Percentiles rank a stretch among this genome's conserved stretches.
Evolutionary conservation across 2,113 vertebrate species (phyloP).

Genomic region (Prochilodus magdalenae): DNA sequence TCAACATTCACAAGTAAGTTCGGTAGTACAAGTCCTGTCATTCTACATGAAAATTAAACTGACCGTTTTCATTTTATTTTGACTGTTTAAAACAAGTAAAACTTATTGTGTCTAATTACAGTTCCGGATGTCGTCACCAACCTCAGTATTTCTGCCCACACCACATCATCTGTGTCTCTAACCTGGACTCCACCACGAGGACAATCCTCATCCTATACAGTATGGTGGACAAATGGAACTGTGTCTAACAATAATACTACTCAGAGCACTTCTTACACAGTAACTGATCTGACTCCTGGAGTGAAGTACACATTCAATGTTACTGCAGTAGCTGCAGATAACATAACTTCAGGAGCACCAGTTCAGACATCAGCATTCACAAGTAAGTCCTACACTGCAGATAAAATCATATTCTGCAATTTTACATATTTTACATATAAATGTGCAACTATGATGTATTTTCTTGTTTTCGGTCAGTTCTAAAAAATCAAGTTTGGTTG

Average conservation of each 20-base stretch:
- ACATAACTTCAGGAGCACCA: constrained; percentile 24
- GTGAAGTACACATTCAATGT: constrained; percentile 69
- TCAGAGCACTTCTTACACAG: not conserved
- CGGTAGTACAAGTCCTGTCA: not conserved
- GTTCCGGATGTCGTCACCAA: not conserved
- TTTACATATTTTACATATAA: no score
- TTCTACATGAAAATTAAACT: no score
- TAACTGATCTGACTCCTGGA: constrained; percentile 70
- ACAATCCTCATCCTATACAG: constrained; percentile 14
- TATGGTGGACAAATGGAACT: not conserved
- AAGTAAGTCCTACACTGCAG: constrained; percentile 2
- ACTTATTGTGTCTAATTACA: not conserved
- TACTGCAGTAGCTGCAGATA: constrained; percentile 64
- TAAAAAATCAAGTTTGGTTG: no score
- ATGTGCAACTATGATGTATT: no score
- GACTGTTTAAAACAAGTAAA: no score
- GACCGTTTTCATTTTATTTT: no score
- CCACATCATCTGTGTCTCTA: constrained; percentile 58
- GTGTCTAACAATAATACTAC: rapidly evolving
- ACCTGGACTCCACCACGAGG: constrained; percentile 46
- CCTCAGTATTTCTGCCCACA: constrained; percentile 26
- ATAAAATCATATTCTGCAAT: no score
- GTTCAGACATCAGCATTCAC: constrained; percentile 8
- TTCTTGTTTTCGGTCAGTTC: no score
- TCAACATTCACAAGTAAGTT: not conserved